Evolutionary conservation across 2,113 vertebrate species (phyloP).

Genomic region (Pelecanoides urinatrix): DNA sequence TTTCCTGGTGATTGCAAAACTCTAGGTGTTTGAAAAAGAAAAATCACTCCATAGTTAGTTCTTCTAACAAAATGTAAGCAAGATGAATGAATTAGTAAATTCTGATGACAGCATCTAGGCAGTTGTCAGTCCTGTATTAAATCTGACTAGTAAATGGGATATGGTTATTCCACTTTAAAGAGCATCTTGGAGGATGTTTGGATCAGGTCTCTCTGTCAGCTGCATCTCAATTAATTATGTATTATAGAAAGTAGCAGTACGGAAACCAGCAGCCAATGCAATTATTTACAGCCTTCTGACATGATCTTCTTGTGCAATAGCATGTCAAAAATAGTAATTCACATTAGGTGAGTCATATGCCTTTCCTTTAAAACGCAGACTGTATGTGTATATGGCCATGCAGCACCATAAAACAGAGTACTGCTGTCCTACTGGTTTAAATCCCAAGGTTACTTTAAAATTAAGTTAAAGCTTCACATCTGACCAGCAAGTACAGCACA

Average conservation of each 20-base stretch:
- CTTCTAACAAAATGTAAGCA: not conserved
- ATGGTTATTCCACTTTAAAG: not conserved
- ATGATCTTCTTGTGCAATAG: not conserved
- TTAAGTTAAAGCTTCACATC: not conserved
- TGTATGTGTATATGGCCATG: not conserved
- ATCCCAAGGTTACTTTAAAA: not conserved
- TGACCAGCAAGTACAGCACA: not conserved
- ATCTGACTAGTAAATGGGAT: not conserved
- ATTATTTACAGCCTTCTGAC: slow-evolving; percentile 21
- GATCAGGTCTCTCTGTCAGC: not conserved
- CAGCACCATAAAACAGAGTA: not conserved
- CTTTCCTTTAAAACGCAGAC: not conserved
- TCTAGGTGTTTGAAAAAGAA: not conserved
- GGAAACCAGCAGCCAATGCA: not conserved
- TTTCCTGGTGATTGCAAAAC: not conserved
- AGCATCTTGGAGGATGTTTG: not conserved
- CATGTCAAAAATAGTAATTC: not conserved
- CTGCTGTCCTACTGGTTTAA: not conserved
- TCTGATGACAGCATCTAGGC: not conserved
- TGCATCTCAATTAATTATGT: slow-evolving; percentile 21
- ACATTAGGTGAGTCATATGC: not conserved
- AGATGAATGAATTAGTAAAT: not conserved
- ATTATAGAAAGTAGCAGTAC: not conserved
- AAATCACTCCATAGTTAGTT: not conserved
- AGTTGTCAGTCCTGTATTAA: not conserved